Evolutionary conservation across 2,113 vertebrate genomes (phyloP), one percentile per base, ranked within the genome.

Genomic region (Rhizomys pruinosus): DNA sequence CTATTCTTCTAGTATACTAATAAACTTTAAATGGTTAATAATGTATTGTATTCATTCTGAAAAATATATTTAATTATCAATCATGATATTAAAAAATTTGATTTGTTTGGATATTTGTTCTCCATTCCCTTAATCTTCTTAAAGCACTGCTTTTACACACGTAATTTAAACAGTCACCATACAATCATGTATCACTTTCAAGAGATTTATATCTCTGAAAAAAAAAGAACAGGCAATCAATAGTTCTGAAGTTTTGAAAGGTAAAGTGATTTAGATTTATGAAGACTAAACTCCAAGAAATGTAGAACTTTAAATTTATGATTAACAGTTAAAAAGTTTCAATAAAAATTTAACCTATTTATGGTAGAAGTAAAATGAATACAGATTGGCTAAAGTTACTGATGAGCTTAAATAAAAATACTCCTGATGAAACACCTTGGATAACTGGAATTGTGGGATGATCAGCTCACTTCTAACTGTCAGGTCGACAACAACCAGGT

Each of bases 181-280:
- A 61, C 5, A 92, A 72, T 84, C 16, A 29, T 20, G 11, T 15
- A 55, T 9, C 13, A 17, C 16, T 84, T 90, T 84, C 32, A 80
- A 59, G 32, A 55, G 8, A 72, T 5, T 74, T 19, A 52, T n/a
- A 34, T 22, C 76, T 23, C 72, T 55, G 42, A 74, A 11, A 20
- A 80, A 84, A 92, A 92, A 80, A 84, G 90, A 92, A 52, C 3
- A 8, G 69, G 20, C 15, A 29, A 23, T 89, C 7, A 66, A 63
- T 59, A 76, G 4, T 22, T 9, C 63, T 90, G 34, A 73, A 86
- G 89, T 13, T 7, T 68, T 74, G 25, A 84, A 89, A 95, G 8
- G 6, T 25, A 89, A 84, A 89, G 4, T 39, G 1, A 2, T 84
- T 64, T 92, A 20, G 6, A 64, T 87, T 93, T 88, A 1, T 29